Base-by-base conservation (phyloP, 2,888 invertebrate species). In the Bombylius discolor region DNA sequence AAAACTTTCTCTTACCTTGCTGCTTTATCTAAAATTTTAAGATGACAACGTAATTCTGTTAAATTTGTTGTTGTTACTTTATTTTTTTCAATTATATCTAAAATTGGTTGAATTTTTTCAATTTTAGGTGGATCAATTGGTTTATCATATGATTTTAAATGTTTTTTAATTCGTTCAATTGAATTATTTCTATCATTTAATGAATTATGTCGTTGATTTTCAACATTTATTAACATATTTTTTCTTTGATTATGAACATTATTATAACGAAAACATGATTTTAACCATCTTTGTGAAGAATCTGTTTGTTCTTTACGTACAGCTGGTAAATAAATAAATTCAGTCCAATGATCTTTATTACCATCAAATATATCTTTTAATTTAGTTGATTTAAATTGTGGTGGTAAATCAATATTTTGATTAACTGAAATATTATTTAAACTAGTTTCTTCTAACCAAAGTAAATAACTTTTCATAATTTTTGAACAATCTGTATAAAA, bases 361-460 rank as follows among this genome's bases (percentile, higher is more conserved):
- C 80, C 81, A 66, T 78, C 79, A 56, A 88, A 76, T 45, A 89
- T 77, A 42, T 77, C 72, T 3, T 79, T 69, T 49, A 90, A 71
- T 61, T 82, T 79, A 56, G 79, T 78, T 7, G 83, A 78, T 70
- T 84, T 81, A 66, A 87, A 90, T 64, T 87, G 84, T 0, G 83
- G 81, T 9, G 89, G 87, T 47, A 89, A 72, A 44, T 84, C 80
- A 12, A 60, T 67, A 5, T 64, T 59, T n/a, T 68, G 64, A 56
- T 70, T 66, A 32, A 62, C 65, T 6, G 67, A 58, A 13, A 71
- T 64, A 64, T 84, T 84, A 67, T 87, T 87, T 4, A 90, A 74
- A 57, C 82, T 76, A 0, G 85, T 83, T 65, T 90, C 90, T 67
- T 89, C 87, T 56, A 90, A 70, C 91, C 91, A 91, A 23, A 88